Evolutionary conservation across 2,113 vertebrate species (phyloP).

Genomic region (Regulus satrapa): DNA sequence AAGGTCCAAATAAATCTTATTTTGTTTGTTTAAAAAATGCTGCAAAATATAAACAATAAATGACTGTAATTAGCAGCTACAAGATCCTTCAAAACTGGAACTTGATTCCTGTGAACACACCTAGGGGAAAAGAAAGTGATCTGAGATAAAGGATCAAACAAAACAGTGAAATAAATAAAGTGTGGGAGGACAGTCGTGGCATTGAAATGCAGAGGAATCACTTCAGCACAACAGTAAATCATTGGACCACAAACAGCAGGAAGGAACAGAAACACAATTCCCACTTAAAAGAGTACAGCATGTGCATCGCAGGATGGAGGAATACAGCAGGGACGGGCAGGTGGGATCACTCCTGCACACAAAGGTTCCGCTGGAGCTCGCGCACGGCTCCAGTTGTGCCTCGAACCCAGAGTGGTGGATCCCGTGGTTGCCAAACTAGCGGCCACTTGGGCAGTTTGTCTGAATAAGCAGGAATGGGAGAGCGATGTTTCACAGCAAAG

Average conservation of each 20-base stretch:
- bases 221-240: slow-evolving; percentile 46
- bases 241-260: slow-evolving; percentile 36
- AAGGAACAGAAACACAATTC: slow-evolving; percentile 50
- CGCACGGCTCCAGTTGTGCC: background rate
- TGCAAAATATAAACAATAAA: slow-evolving; percentile 57
- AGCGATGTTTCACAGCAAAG: slow-evolving; percentile 54
- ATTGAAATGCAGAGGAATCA: slow-evolving; percentile 34
- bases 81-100: slow-evolving; percentile 66
- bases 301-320: background rate
- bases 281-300: slow-evolving; percentile 6
- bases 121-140: slow-evolving; percentile 22
- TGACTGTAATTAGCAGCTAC: slow-evolving; percentile 65
- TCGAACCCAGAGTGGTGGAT: background rate
- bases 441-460: slow-evolving; percentile 19
- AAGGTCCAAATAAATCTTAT: slow-evolving; percentile 38
- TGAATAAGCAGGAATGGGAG: slow-evolving; percentile 15
- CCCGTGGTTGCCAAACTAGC: background rate
- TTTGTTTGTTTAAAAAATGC: slow-evolving; percentile 39
- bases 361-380: background rate
- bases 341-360: background rate
- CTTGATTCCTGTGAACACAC: slow-evolving; percentile 49
- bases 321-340: background rate
- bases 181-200: background rate
- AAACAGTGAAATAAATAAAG: slow-evolving; percentile 46
- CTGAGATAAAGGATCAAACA: background rate